Conservation (phyloP, 2,888 invertebrate genomes). For the Lymantria monacha region DNA sequence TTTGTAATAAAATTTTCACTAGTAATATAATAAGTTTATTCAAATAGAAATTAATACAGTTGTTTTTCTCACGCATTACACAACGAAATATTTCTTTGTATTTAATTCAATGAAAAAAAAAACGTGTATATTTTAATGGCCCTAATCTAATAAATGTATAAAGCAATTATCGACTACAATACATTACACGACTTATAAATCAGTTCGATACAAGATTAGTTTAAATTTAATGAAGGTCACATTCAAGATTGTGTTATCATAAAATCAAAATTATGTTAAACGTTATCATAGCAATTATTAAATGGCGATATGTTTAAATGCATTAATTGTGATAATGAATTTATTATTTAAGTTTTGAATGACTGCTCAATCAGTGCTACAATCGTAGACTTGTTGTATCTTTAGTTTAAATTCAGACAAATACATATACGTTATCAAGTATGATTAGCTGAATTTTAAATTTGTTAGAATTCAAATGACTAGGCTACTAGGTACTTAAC, state of each 20-base stretch:
- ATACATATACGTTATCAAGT: no score
- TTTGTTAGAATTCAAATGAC: no score
- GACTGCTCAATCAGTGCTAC: constrained; percentile 1
- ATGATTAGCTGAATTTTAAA: no score
- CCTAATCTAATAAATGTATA: neutral
- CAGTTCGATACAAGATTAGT: constrained; percentile 15
- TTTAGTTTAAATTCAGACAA: no score
- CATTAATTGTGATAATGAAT: constrained; percentile 12
- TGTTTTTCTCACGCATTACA: no score
- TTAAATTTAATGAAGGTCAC: constrained; percentile 21
- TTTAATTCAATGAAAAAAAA: neutral
- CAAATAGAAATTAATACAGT: no score
- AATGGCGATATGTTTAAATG: constrained; percentile 8
- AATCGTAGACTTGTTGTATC: constrained; percentile 3
- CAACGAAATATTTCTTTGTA: no score
- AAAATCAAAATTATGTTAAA: constrained; percentile 28
- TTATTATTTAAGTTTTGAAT: constrained; percentile 10
- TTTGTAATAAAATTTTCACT: no score
- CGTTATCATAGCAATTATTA: constrained; percentile 14
- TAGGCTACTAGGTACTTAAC: no score
- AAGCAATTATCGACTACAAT: constrained; percentile 8
- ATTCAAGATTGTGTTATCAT: constrained; percentile 24
- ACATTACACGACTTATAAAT: constrained; percentile 1
- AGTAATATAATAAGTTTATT: no score
- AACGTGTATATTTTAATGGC: neutral